Percentiles rank a stretch among this genome's conserved stretches.
phyloP scores from a whole-genome alignment of 2,888 invertebrate species.

The Mellilla xanthometata region DNA sequence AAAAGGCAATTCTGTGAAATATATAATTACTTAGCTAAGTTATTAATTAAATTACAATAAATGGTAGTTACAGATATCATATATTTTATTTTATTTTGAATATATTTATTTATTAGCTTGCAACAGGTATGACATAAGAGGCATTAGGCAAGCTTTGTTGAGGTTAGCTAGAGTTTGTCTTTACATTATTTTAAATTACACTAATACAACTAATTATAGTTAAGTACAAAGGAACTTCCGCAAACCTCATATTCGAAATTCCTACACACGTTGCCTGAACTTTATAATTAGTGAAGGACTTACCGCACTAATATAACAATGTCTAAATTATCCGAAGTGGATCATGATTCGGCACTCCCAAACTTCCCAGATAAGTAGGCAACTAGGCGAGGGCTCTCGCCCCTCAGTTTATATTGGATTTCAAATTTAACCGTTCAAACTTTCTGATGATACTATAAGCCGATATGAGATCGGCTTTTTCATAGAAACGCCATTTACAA shows the following conservation, averaged over 20 bases:
- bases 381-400: conserved; percentile 40
- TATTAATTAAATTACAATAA: too few relatives aligned
- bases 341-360: conserved; percentile 44
- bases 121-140: too few relatives aligned
- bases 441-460: conserved; percentile 52
- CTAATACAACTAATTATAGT: too few relatives aligned
- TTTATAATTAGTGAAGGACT: conserved; percentile 5
- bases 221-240: too few relatives aligned
- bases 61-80: too few relatives aligned
- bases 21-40: too few relatives aligned
- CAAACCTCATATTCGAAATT: not conserved
- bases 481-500: conserved; percentile 22
- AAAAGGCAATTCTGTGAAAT: too few relatives aligned
- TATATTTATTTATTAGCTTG: too few relatives aligned
- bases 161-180: too few relatives aligned
- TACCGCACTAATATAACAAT: conserved; percentile 26
- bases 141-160: too few relatives aligned
- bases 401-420: conserved; percentile 61
- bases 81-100: too few relatives aligned
- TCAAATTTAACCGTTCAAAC: conserved; percentile 54
- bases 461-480: conserved; percentile 45
- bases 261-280: conserved; percentile 8
- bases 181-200: too few relatives aligned
- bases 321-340: conserved; percentile 45
- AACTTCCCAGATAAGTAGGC: conserved; percentile 49